phyloP scores from a whole-genome alignment of 2,797 vertebrate species.

The Epinephelus coioides region DNA sequence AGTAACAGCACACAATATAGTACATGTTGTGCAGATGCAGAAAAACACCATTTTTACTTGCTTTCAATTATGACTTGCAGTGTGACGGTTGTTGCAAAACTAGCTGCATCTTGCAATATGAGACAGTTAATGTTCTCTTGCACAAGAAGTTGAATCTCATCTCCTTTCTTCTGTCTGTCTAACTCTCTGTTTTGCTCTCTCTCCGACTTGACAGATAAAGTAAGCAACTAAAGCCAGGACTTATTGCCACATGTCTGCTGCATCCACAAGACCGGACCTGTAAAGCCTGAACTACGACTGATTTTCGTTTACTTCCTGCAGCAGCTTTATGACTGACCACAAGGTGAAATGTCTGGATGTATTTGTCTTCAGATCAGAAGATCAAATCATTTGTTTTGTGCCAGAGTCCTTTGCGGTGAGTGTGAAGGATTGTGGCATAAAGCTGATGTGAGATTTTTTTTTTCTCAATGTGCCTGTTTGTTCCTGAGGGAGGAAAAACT shows the following conservation, averaged over 20 bases:
- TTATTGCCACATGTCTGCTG: conserved; percentile 1
- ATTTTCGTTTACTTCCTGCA: background rate
- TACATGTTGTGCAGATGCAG: conserved; percentile 30
- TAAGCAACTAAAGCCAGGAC: background rate
- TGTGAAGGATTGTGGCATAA: conserved; percentile 25
- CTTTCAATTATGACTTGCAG: background rate
- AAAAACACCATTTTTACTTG: background rate
- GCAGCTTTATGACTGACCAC: background rate
- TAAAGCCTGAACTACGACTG: background rate
- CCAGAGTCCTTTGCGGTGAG: conserved; percentile 5
- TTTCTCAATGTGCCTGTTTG: conserved; percentile 35
- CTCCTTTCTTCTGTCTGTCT: background rate
- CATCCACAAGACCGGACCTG: conserved; percentile 8
- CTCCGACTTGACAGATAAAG: conserved; percentile 5
- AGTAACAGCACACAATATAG: conserved; percentile 3
- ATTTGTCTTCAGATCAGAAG: background rate
- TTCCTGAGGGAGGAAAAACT: conserved; percentile 36
- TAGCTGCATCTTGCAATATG: conserved; percentile 38
- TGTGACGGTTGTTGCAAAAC: conserved; percentile 43
- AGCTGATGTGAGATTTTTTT: conserved; percentile 18
- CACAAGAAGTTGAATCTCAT: conserved; percentile 28
- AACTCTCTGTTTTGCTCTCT: background rate
- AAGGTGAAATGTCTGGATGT: background rate
- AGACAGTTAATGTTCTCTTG: conserved; percentile 35
- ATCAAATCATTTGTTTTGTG: conserved; percentile 27